These are phyloP conservation scores for Oceanodroma tethys DNA, from an alignment of 2,113 vertebrate species.

Conservation along the genomic window DNA sequence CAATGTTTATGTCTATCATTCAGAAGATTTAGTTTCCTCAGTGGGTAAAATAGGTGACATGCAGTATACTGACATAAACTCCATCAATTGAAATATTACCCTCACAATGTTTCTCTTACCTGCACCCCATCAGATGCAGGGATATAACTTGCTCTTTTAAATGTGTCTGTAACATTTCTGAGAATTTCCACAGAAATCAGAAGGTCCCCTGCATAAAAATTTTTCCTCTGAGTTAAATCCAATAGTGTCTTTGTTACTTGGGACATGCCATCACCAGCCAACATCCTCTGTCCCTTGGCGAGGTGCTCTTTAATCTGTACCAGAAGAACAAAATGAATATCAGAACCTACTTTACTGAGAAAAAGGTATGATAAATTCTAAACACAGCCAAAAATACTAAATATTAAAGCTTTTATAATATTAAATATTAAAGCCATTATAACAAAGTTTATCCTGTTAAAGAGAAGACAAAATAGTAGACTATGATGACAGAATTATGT, in stretches of 20 bases:
- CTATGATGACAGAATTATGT: not conserved
- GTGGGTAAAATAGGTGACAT: not conserved
- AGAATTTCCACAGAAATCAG: slow-evolving; percentile 97
- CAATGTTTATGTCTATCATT: not conserved
- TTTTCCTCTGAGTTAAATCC: slow-evolving; percentile 96
- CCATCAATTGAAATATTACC: not conserved
- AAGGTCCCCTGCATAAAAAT: slow-evolving; percentile 96
- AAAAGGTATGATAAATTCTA: not conserved
- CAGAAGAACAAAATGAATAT: slow-evolving; percentile 54
- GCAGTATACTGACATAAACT: not conserved
- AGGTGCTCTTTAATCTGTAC: slow-evolving; percentile 95
- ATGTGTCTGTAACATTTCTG: slow-evolving; percentile 96
- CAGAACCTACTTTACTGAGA: slow-evolving; percentile 56
- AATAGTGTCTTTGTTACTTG: slow-evolving; percentile 95
- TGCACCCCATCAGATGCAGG: slow-evolving; percentile 97
- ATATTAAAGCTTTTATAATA: not conserved
- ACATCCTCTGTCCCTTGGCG: slow-evolving; percentile 91
- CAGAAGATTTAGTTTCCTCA: not conserved
- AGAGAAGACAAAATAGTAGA: not conserved
- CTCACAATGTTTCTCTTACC: slow-evolving; percentile 71
- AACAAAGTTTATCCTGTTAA: not conserved
- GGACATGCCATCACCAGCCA: slow-evolving; percentile 97
- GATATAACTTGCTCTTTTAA: slow-evolving; percentile 95
- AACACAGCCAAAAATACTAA: not conserved
- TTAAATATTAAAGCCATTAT: not conserved